These are phyloP conservation scores for Aplysina aerophoba DNA, from an alignment of 37 sponge, comb jelly and placozoan species.

Conservation along the genomic window DNA sequence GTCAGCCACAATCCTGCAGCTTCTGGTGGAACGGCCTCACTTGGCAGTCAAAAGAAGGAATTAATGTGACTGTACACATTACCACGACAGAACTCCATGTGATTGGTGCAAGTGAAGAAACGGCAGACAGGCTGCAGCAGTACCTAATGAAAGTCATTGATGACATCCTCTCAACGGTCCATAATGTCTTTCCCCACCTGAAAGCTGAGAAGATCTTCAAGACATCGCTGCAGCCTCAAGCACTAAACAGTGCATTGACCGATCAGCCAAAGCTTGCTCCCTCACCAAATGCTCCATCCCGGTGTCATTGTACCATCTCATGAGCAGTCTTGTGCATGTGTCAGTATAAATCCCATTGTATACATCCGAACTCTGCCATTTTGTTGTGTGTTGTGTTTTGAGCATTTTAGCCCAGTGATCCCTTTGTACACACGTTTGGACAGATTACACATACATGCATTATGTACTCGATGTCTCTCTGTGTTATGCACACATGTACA, in stretches of 20 bases:
- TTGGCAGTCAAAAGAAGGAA: not conserved
- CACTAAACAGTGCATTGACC: not conserved
- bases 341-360: too few relatives aligned
- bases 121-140: not conserved
- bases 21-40: not conserved
- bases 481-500: too few relatives aligned
- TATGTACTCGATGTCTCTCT: too few relatives aligned
- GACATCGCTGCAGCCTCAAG: too few relatives aligned
- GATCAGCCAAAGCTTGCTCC: not conserved
- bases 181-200: not conserved
- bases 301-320: not conserved
- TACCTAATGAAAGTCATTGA: not conserved
- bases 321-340: too few relatives aligned
- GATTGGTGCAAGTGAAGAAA: not conserved
- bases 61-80: not conserved
- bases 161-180: slow-evolving; percentile 6
- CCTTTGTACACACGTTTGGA: too few relatives aligned
- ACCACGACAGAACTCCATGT: not conserved
- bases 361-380: too few relatives aligned
- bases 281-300: too few relatives aligned
- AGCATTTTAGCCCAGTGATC: too few relatives aligned
- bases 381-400: too few relatives aligned
- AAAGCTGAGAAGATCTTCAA: too few relatives aligned
- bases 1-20: not conserved
- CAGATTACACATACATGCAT: too few relatives aligned